Conservation (phyloP, 2,113 vertebrate genomes). For the Bungarus multicinctus region DNA sequence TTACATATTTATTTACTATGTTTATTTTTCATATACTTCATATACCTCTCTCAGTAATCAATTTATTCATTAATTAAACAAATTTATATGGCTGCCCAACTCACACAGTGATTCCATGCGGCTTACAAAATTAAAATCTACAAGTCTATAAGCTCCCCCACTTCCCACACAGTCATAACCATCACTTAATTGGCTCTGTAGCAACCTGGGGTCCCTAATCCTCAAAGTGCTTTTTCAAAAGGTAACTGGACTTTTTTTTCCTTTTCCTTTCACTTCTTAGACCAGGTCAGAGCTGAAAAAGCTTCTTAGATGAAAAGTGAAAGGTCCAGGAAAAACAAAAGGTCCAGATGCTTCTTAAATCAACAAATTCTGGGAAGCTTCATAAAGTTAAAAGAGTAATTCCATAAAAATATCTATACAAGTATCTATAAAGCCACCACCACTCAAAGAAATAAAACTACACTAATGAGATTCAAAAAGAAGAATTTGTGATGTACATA, state of each 20-base stretch:
- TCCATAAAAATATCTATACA: background rate
- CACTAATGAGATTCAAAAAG: background rate
- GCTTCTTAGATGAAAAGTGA: background rate
- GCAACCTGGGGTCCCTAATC: too few relatives aligned
- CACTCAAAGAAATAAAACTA: background rate
- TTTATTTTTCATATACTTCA: background rate
- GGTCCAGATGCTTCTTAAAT: background rate
- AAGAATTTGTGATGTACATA: background rate
- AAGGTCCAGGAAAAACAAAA: background rate
- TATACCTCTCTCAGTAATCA: background rate
- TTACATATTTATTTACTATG: background rate
- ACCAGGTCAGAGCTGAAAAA: too few relatives aligned
- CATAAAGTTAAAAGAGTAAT: background rate
- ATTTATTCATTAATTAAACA: too few relatives aligned
- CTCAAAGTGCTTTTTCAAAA: background rate
- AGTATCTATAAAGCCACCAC: background rate
- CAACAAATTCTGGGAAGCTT: background rate
- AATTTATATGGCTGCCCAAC: too few relatives aligned
- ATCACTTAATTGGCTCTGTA: too few relatives aligned
- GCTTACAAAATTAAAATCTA: too few relatives aligned
- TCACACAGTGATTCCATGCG: too few relatives aligned
- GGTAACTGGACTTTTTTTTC: background rate
- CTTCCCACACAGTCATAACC: too few relatives aligned
- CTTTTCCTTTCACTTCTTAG: background rate
- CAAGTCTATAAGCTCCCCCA: too few relatives aligned